Conservation (phyloP, 2,113 vertebrate genomes). For the Accipiter virgatus region DNA sequence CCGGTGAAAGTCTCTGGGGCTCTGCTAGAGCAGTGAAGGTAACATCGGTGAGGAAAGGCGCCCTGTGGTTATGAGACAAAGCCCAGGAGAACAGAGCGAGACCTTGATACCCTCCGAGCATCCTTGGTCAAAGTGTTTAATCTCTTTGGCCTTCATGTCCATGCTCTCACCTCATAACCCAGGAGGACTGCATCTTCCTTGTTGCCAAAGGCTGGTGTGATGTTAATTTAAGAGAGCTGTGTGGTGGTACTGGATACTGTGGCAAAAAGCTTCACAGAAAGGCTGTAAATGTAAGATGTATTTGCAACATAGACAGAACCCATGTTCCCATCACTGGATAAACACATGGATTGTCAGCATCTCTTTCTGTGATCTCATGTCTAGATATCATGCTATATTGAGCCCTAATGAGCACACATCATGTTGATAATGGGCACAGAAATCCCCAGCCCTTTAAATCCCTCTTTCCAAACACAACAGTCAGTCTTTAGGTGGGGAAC, state of each 20-base stretch:
- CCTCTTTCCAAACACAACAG: background rate
- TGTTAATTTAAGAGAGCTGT: background rate
- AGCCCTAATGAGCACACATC: background rate
- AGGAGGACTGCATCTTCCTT: background rate
- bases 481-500: background rate
- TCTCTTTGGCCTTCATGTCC: background rate
- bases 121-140: background rate
- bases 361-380: conserved; percentile 13
- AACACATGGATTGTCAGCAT: conserved; percentile 1
- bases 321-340: background rate
- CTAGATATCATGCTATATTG: background rate
- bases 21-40: background rate
- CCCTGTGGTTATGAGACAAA: background rate
- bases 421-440: background rate
- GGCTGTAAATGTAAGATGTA: background rate
- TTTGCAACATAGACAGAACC: background rate
- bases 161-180: background rate
- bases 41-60: background rate
- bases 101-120: background rate
- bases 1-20: background rate
- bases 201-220: background rate
- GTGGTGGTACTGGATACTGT: background rate
- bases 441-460: background rate
- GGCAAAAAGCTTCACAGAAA: background rate
- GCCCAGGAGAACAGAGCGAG: background rate